These are phyloP conservation scores for Aleadryas rufinucha DNA, from an alignment of 2,113 vertebrate species.

Conservation along the genomic window DNA sequence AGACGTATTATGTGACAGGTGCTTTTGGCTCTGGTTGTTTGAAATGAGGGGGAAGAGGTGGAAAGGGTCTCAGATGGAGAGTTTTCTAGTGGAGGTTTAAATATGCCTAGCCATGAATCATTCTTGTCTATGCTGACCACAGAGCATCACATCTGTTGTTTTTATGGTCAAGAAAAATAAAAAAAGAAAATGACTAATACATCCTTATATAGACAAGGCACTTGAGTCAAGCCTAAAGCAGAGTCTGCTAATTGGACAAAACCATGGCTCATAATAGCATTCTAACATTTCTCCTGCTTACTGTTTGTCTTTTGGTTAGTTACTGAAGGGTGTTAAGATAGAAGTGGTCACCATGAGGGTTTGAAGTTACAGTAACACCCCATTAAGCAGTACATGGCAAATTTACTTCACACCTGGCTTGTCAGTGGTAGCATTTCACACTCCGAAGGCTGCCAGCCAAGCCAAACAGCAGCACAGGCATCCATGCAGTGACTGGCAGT, in stretches of 20 bases:
- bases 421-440: background rate
- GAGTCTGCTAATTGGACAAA: slow-evolving; percentile 23
- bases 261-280: slow-evolving; percentile 1
- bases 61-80: slow-evolving; percentile 24
- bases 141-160: slow-evolving; percentile 57
- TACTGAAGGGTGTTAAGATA: slow-evolving; percentile 36
- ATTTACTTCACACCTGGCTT: slow-evolving; percentile 42
- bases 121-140: slow-evolving; percentile 44
- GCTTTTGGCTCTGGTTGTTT: slow-evolving; percentile 17
- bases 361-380: slow-evolving; percentile 45
- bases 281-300: background rate
- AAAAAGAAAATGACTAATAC: slow-evolving; percentile 48
- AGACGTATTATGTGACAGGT: slow-evolving; percentile 5
- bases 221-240: slow-evolving; percentile 15
- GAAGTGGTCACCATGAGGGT: slow-evolving; percentile 26
- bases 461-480: slow-evolving; percentile 1
- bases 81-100: slow-evolving; percentile 24
- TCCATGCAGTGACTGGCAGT: background rate
- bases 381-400: slow-evolving; percentile 35
- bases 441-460: slow-evolving; percentile 4
- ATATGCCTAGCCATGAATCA: slow-evolving; percentile 42
- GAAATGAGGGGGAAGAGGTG: slow-evolving; percentile 35
- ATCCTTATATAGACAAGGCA: slow-evolving; percentile 34
- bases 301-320: slow-evolving; percentile 51
- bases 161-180: slow-evolving; percentile 25